Evolutionary conservation across 2,113 vertebrate genomes (phyloP), one percentile per base, ranked within the genome.

Genomic region (Pseudorasbora parva): DNA sequence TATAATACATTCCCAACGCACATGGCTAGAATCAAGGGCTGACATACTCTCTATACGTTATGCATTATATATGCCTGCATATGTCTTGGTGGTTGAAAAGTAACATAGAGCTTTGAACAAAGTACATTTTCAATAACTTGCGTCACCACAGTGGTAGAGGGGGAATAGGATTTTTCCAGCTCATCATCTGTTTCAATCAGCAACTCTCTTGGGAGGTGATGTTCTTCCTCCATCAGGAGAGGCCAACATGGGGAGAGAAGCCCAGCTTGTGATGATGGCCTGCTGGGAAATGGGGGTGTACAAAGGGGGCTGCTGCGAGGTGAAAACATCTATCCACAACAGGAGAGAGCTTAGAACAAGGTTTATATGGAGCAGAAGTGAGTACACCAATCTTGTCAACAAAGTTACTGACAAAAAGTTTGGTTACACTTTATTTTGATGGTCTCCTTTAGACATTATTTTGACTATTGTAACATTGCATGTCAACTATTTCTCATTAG

Each of bases 181-280:
- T 88, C 82, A 89, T 90, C 81, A 83, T 91, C 87, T 85, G 83
- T 72, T 90, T 86, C 90, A 91, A 91, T 91, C 91, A 90, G 88
- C 41, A 49, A 59, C 81, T 91, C 89, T 91, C 90, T 74, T 43
- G 89, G 91, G 91, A 92, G 82, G 85, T 85, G 91, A 85, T 82
- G 88, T 86, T 88, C 90, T 87, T 93, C 84, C 85, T 88, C 86
- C 90, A 90, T 87, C 90, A 87, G 86, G 86, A 90, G 87, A 90
- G 91, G 92, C 90, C 90, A 89, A 87, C 84, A 84, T 86, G 88
- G 78, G 85, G 82, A 90, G 88, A 83, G 73, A 86, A 89, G 85
- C 88, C 33, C 85, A 82, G 88, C 83, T 80, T 91, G 89, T 64
- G 88, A 92, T 90, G 89, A 91, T 91, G 89, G 89, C 91, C 85